A percentile compares a stretch with the other conserved stretches of the same genome.
Conservation (phyloP, 1,140 invertebrate species). For the Asobara japonica region DNA sequence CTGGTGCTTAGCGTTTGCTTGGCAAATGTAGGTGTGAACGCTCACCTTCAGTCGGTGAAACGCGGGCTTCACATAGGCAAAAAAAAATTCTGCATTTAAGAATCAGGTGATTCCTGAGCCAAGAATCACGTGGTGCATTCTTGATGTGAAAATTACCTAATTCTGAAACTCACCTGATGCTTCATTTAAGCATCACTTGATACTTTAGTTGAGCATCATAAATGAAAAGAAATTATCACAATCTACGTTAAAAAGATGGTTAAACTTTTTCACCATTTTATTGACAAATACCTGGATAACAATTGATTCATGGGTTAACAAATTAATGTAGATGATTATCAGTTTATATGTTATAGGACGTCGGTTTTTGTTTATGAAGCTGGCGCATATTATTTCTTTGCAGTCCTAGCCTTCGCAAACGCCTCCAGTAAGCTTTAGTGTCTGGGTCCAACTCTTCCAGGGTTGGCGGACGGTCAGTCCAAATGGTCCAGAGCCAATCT, state of each 20-base stretch:
- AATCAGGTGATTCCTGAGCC: too few species aligned
- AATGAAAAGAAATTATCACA: neutral
- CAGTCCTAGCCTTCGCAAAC: conserved; percentile 71
- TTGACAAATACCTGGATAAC: neutral
- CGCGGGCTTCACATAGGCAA: too few species aligned
- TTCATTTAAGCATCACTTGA: neutral
- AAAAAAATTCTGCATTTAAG: too few species aligned
- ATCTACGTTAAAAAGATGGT: too few species aligned
- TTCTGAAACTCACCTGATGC: neutral
- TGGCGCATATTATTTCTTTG: conserved; percentile 68
- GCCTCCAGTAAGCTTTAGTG: conserved; percentile 83
- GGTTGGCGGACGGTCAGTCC: conserved; percentile 69
- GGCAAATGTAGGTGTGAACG: conserved; percentile 4
- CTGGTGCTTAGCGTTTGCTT: neutral
- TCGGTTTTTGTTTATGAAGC: neutral
- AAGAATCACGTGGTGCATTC: too few species aligned
- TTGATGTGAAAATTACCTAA: too few species aligned
- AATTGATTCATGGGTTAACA: neutral
- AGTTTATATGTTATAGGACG: neutral
- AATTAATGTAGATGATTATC: neutral
- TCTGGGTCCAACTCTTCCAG: conserved; percentile 83
- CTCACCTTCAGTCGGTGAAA: too few species aligned
- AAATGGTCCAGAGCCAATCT: conserved; percentile 89
- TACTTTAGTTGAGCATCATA: neutral
- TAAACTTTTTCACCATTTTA: conserved; percentile 27